Base-by-base conservation (phyloP, 30 jellyfish, hydroid and myxozoan genomes). In the Phacellophora camtschatica region DNA sequence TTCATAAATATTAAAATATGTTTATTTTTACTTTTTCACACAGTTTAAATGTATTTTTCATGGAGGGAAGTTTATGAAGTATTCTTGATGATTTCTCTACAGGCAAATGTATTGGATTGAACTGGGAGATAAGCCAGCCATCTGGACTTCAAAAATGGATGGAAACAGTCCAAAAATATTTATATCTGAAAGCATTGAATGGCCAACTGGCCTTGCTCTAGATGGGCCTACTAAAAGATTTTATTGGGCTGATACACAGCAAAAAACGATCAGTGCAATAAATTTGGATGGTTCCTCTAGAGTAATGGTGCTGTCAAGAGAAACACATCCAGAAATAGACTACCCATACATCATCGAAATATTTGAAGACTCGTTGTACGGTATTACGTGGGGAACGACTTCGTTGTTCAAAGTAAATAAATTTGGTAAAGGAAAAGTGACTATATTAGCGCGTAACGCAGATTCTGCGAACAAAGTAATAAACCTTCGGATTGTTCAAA, bases 181-280 rank as follows among this genome's bases (percentile, higher is more conserved):
- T 56, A 84, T 93, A 0, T 22, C 90, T 2, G 95, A 81, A 20
- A 81, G 84, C 25, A 82, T 93, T 1, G 97, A 82, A 34, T 82
- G 88, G 84, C 99, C 99, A 0, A 66, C 96, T 3, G 82, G 94
- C 46, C 72, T 93, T 18, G 96, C 95, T 7, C 56, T 85, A 13
- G 99, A 93, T 67, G 82, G 59, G 6, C 89, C 96, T 19, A 89
- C 95, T 22, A 62, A 72, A 35, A 82, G 97, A 6, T 69, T 93
- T 58, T 93, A 77, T 25, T 93, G 99, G 99, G 97, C 99, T 1
- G 99, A 93, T 43, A 67, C 92, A 37, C 86, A 93, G 51, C 96
- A 86, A 73, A 94, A 72, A 25, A 19, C 83, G 19, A 81, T 93
- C 11, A 96, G 64, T 46, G 29, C 97, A 31, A 66, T 93, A 34